Evolutionary conservation across 2,888 invertebrate species (phyloP), one percentile per base, ranked within the genome.

Genomic region (Thyatira batis): DNA sequence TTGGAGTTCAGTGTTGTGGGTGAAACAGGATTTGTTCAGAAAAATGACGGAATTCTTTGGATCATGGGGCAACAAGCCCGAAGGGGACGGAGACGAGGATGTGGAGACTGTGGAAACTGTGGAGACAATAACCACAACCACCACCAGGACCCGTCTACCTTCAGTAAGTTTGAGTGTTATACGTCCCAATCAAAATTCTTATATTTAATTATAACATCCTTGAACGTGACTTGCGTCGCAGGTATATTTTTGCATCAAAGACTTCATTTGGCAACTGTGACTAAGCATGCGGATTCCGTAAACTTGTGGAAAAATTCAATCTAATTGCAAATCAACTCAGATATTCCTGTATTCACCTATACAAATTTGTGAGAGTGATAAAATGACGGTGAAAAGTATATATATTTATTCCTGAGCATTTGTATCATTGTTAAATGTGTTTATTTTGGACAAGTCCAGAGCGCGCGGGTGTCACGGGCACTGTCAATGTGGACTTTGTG

Each of bases 21-120:
- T 79, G 82, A 57, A 66, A 63, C 51, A 72, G 69, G 61, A 65
- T 68, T 61, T 68, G 69, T 58, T 56, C 63, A 60, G 62, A 73
- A 81, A 61, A 58, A 92, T 92, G 92, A 89, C 92, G 85, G 92
- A 92, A 71, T 89, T 91, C 70, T 92, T 80, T 63, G 91, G 90
- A 74, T 75, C 87, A 75, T 92, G 92, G 92, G 83, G 71, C 74
- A 65, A 74, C 58, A 70, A 80, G 46, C 71, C 64, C 30, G 20
- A 27, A 9, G 76, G 65, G 45, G 81, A 70, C 53, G 82, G 74
- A 52, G 82, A 65, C 53, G 79, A 73, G 17, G 67, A 74, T 61
- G 81, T 76, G 67, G 85, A 85, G 67, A 76, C 77, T 43, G 79
- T 81, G 70, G 87, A 88, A 65, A 84, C 87, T 50, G 80, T 83